phyloP scores from a whole-genome alignment of 2,113 vertebrate genomes.

The Paedocypris sp. region DNA sequence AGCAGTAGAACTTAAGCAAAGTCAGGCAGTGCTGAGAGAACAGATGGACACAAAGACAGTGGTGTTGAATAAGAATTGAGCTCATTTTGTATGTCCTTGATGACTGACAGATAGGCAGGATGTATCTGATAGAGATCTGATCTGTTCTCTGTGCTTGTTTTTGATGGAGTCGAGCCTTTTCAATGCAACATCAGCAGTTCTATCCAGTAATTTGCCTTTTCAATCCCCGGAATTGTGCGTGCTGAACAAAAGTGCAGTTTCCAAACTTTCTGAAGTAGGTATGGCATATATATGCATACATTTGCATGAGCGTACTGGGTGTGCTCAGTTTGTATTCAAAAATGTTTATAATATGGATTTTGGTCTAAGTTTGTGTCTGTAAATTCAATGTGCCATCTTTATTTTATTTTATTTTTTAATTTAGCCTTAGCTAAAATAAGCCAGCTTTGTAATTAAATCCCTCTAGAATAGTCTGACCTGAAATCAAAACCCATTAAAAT shows the following conservation, averaged over 20 bases:
- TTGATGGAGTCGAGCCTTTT: not conserved
- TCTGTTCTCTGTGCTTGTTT: not conserved
- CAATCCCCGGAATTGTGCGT: not conserved
- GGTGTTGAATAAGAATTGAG: not conserved
- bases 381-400: no score
- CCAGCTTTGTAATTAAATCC: no score
- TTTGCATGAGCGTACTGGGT: no score
- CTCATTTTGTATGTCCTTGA: not conserved
- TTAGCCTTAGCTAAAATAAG: no score
- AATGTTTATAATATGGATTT: no score
- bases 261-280: not conserved
- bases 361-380: no score
- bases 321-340: no score
- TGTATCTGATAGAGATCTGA: not conserved
- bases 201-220: not conserved
- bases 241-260: not conserved
- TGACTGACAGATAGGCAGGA: constrained; percentile 14
- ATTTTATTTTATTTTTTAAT: no score
- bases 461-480: no score
- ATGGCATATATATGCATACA: no score
- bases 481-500: no score
- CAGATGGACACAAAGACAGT: constrained; percentile 4
- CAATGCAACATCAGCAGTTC: constrained; percentile 1
- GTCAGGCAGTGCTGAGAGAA: not conserved
- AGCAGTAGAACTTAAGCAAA: no score